phyloP scores from a whole-genome alignment of 2,797 vertebrate genomes.

The Cirrhinus molitorella region DNA sequence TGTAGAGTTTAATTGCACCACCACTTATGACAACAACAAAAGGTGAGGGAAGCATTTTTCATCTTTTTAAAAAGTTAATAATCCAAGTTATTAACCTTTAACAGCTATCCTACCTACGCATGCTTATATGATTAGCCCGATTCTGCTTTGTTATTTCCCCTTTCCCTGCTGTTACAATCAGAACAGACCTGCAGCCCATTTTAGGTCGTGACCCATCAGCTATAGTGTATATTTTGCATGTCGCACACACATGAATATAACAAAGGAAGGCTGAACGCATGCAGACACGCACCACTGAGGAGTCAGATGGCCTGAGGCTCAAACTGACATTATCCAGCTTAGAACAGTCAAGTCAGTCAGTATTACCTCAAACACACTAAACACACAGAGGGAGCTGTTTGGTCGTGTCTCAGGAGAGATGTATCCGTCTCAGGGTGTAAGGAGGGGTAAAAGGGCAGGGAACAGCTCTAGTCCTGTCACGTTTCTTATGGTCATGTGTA shows the following conservation, averaged over 20 bases:
- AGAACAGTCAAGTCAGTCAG: conserved; percentile 56
- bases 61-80: background rate
- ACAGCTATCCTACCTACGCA: background rate
- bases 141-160: background rate
- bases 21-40: background rate
- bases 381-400: conserved; percentile 4
- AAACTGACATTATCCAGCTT: conserved; percentile 68
- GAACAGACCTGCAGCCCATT: background rate
- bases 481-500: conserved; percentile 56
- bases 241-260: conserved; percentile 9
- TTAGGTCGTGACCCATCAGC: background rate
- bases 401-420: background rate
- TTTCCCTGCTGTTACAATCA: background rate
- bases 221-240: background rate
- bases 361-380: conserved; percentile 38
- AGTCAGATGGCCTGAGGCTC: conserved; percentile 56
- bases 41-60: background rate
- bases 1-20: background rate
- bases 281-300: background rate
- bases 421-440: background rate
- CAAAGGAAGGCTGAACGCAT: conserved; percentile 1
- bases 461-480: conserved; percentile 34
- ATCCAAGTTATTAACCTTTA: background rate
- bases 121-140: background rate
- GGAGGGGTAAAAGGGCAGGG: conserved; percentile 18